Base-by-base conservation (phyloP, 1,140 invertebrate genomes). In the Rhyzopertha dominica region DNA sequence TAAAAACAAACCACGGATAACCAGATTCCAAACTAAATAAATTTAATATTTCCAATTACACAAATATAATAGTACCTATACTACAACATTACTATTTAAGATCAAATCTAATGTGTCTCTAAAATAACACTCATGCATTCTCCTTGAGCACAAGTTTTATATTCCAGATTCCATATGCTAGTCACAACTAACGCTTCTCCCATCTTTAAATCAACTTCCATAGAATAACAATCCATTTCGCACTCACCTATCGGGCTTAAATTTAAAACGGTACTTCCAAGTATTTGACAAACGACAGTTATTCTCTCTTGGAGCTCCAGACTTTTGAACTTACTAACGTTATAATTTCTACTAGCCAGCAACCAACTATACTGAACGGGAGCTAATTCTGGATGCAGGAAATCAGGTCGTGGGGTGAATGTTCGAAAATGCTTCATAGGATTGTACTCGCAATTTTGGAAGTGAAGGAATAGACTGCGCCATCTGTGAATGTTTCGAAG, bases 321-420 rank as follows among this genome's bases (percentile, higher is more conserved):
- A 55, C 72, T 73, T 65, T 89, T 89, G 54, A 79, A 86, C 48
- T 79, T 78, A 19, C 78, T 77, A 5, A 80, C 78, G 20, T 79
- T 79, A 56, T 87, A 90, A 47, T 85, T 78, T 18, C 81, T 81
- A 0, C 85, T 88, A 65, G 90, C 75, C 1, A 90, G 63, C 4
- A 91, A 68, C 86, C 86, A 90, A 59, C 86, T 90, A 51, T 84
- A 83, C 49, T 85, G 79, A 0, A 82, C 80, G 4, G 85, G 81
- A 23, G 84, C 81, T 2, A 87, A 77, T 35, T 82, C 79, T 14
- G 79, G 76, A 1, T 86, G 83, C 1, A 90, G 62, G 61, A 87
- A 87, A 44, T 85, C 83, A 0, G 87, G 87, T 16, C 84, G 68
- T 17, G 79, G 76, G 26, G 85, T 85, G 28, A 85, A 76, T 28